phyloP scores from a whole-genome alignment of 2,888 invertebrate genomes.

The Drosophila tripunctata region DNA sequence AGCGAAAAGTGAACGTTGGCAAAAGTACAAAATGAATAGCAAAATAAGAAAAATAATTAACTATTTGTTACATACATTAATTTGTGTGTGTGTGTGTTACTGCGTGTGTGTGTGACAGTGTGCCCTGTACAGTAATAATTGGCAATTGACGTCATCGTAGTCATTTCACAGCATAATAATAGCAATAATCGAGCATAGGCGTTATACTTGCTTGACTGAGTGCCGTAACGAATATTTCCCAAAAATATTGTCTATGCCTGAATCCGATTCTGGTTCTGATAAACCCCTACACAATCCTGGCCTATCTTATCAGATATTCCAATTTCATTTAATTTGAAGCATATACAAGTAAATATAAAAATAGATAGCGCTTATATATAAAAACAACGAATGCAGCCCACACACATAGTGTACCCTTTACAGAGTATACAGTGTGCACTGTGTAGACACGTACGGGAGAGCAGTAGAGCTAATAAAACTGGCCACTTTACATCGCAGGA shows the following conservation, averaged over 20 bases:
- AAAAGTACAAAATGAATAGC: background rate
- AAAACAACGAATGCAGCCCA: slow-evolving; percentile 14
- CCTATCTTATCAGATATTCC: slow-evolving; percentile 58
- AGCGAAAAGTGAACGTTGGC: background rate
- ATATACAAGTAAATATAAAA: slow-evolving; percentile 11
- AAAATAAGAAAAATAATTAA: slow-evolving; percentile 4
- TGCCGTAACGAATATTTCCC: slow-evolving; percentile 54
- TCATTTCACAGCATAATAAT: slow-evolving; percentile 5
- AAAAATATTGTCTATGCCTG: slow-evolving; percentile 26
- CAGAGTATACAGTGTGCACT: slow-evolving; percentile 4
- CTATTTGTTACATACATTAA: background rate
- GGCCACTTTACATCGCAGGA: slow-evolving; percentile 28
- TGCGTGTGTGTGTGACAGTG: background rate
- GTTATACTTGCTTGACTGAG: slow-evolving; percentile 3
- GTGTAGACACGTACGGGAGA: slow-evolving; percentile 3
- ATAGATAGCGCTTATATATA: slow-evolving; percentile 15
- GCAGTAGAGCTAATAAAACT: slow-evolving; percentile 25
- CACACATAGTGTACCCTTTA: slow-evolving; percentile 5
- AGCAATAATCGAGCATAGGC: slow-evolving; percentile 12
- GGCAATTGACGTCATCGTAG: slow-evolving; percentile 65
- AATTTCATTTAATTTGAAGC: slow-evolving; percentile 4
- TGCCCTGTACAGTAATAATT: background rate
- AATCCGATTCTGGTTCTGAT: slow-evolving; percentile 42
- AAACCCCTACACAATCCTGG: slow-evolving; percentile 19
- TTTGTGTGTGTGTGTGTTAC: background rate